phyloP scores from a whole-genome alignment of 2,888 invertebrate species.

The Spilosoma lubricipeda region DNA sequence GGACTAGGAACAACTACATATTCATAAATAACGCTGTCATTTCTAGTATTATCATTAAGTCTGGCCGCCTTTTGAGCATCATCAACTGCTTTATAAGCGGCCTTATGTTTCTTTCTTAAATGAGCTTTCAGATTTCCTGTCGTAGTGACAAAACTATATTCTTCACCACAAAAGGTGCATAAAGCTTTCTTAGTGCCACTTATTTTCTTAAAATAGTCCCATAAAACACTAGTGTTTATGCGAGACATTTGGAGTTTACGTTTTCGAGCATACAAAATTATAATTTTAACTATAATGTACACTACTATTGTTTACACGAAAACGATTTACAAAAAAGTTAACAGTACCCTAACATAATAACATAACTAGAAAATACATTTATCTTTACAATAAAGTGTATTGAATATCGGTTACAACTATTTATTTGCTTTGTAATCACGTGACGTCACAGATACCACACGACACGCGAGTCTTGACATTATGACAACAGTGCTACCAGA shows the following conservation, averaged over 20 bases:
- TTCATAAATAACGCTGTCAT: conserved; percentile 4
- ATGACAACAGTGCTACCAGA: background rate
- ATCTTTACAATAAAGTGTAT: background rate
- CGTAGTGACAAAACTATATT: conserved; percentile 3
- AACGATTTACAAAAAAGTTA: background rate
- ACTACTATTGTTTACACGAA: background rate
- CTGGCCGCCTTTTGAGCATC: background rate
- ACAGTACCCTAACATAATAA: background rate
- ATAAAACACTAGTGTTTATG: background rate
- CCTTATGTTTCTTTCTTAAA: conserved; percentile 1
- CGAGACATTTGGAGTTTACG: background rate
- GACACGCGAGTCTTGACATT: background rate
- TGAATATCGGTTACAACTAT: background rate
- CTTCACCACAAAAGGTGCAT: background rate
- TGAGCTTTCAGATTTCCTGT: conserved; percentile 5
- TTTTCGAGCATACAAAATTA: background rate
- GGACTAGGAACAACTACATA: conserved; percentile 10
- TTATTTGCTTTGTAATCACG: background rate
- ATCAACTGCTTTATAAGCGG: background rate
- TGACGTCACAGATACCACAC: background rate
- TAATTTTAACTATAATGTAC: background rate
- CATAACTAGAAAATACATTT: background rate
- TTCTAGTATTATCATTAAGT: background rate
- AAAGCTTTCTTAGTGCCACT: background rate
- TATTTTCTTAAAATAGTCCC: conserved; percentile 6